Percentiles rank a stretch among this genome's conserved stretches.
phyloP scores from a whole-genome alignment of 2,113 vertebrate species.

The Tenebrosternarchus preto region DNA sequence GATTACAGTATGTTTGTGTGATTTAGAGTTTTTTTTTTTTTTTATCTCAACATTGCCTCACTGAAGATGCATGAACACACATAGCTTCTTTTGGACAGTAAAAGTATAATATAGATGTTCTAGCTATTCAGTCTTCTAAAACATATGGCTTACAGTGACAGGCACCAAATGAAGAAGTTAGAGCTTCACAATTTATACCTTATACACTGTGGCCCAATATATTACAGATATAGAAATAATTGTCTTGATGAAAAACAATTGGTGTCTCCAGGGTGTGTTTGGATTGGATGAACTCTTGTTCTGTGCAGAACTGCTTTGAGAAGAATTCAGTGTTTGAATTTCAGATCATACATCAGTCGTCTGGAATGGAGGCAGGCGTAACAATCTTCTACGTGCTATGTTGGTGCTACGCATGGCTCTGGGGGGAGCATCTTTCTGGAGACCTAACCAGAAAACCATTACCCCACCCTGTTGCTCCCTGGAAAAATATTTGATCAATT shows the following conservation, averaged over 20 bases:
- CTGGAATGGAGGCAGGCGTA: constrained; percentile 39
- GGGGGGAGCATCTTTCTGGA: constrained; percentile 16
- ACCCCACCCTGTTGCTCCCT: background rate
- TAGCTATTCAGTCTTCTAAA: constrained; percentile 1
- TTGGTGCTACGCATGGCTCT: constrained; percentile 23
- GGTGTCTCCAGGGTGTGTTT: constrained; percentile 42
- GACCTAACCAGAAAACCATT: background rate
- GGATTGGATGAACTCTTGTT: constrained; percentile 54
- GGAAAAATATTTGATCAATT: constrained; percentile 36
- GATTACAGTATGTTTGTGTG: too few relatives aligned
- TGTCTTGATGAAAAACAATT: constrained; percentile 49
- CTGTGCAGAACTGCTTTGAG: constrained; percentile 35
- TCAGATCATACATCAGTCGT: constrained; percentile 41
- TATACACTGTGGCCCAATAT: constrained; percentile 35
- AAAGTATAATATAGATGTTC: background rate
- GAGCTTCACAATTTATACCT: constrained; percentile 36
- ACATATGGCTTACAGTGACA: constrained; percentile 21
- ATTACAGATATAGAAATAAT: constrained; percentile 40
- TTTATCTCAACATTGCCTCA: background rate
- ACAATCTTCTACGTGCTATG: constrained; percentile 18
- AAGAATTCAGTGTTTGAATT: constrained; percentile 45
- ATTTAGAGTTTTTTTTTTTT: background rate
- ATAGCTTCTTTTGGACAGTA: background rate
- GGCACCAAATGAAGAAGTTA: constrained; percentile 30
- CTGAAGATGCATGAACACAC: background rate